Conservation (phyloP, 1,140 invertebrate species). For the Leptopilina clavipes region DNA sequence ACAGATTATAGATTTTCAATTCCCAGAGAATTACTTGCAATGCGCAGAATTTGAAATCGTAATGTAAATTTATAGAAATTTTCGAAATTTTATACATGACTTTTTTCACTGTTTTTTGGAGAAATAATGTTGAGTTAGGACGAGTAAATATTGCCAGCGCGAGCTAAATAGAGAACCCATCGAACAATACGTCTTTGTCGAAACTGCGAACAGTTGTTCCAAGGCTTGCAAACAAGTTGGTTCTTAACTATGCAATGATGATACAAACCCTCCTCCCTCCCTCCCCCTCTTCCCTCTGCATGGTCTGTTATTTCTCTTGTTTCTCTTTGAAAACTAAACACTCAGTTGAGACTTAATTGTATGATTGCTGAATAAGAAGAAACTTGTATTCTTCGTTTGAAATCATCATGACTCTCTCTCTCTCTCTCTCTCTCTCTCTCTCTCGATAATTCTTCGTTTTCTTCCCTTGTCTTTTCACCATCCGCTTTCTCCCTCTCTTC, state of each 20-base stretch:
- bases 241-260: slow-evolving; percentile 29
- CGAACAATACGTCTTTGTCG: slow-evolving; percentile 33
- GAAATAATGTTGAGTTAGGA: slow-evolving; percentile 23
- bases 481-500: neutral
- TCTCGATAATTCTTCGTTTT: neutral
- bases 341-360: neutral
- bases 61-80: too few species aligned
- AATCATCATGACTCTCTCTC: neutral
- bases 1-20: too few species aligned
- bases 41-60: too few species aligned
- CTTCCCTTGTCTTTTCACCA: neutral
- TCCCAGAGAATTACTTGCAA: too few species aligned
- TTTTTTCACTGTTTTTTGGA: neutral
- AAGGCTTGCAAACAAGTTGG: slow-evolving; percentile 24
- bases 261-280: neutral
- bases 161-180: slow-evolving; percentile 29
- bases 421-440: neutral
- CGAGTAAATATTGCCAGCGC: slow-evolving; percentile 22
- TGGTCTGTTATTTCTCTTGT: slow-evolving; percentile 23
- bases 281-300: neutral
- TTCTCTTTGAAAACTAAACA: slow-evolving; percentile 33
- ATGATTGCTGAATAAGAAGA: slow-evolving; percentile 19
- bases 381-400: neutral
- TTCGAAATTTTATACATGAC: neutral
- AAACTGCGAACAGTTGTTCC: slow-evolving; percentile 17